phyloP scores from a whole-genome alignment of 2,797 vertebrate genomes.

The Pseudopleuronectes americanus region DNA sequence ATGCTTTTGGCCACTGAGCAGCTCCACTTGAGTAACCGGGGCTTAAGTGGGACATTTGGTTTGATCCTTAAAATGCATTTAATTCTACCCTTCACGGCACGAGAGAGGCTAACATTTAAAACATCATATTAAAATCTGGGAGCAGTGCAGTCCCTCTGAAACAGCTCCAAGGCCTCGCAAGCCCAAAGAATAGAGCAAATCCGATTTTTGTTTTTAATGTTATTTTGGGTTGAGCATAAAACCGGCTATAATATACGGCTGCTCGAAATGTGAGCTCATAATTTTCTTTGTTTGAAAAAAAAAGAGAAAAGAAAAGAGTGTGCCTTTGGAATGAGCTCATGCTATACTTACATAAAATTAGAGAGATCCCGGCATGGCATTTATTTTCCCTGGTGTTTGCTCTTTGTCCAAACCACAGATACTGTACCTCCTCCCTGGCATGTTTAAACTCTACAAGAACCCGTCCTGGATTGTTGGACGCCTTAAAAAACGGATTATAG shows the following conservation, averaged over 20 bases:
- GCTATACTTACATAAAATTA: conserved; percentile 82
- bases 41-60: conserved; percentile 37
- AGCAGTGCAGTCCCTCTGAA: conserved; percentile 8
- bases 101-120: conserved; percentile 27
- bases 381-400: conserved; percentile 69
- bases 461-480: conserved; percentile 24
- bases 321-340: conserved; percentile 77
- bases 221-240: conserved; percentile 59
- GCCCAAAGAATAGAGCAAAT: conserved; percentile 33
- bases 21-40: conserved; percentile 24
- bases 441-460: conserved; percentile 49
- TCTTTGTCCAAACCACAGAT: conserved; percentile 69
- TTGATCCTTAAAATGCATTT: conserved; percentile 36
- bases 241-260: conserved; percentile 62
- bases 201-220: conserved; percentile 39
- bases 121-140: conserved; percentile 27
- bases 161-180: conserved; percentile 18
- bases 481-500: conserved; percentile 57
- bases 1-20: conserved; percentile 10
- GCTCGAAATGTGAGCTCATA: conserved; percentile 76
- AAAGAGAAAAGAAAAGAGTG: conserved; percentile 42
- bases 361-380: conserved; percentile 75
- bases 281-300: conserved; percentile 72
- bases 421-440: conserved; percentile 54
- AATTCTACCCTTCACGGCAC: conserved; percentile 20